Evolutionary conservation across 92 coral and sea anemone species (phyloP), one percentile per base, ranked within the genome.

Genomic region (Epizoanthus fatuus): DNA sequence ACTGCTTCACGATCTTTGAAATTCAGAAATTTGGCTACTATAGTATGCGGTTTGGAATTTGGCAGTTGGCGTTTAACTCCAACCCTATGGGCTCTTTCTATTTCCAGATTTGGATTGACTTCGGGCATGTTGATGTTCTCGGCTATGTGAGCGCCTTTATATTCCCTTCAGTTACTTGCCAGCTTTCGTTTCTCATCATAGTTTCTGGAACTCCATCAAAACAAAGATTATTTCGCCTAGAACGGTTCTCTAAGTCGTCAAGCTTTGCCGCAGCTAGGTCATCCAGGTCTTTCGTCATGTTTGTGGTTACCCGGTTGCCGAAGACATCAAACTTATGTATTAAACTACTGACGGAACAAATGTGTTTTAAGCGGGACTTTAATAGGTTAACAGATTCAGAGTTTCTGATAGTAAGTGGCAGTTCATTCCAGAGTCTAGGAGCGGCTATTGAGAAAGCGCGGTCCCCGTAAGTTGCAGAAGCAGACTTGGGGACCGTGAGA

Each of bases 211-310:
- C 52, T 3, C 92, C 88, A 3, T 88, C 84, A 4, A 81, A 85
- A 77, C 89, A 89, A 2, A 89, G 38, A 68, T 89, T 89, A 63
- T 89, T 84, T n/a, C 93, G 49, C 40, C 86, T 47, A 7, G 80
- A 87, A 12, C 81, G 71, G 69, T 89, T 85, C 32, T 84, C 89
- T 17, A 79, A 86, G 42, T 84, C 86, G 20, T 84, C 86, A 11
- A 49, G 52, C 25, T 89, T 86, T 63, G 40, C n/a, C n/a, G n/a
- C 63, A 65, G 14, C 39, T 25, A 86, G 52, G 12, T 54, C 63
- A 3, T 67, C 60, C 11, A 85, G 25, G 35, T 85, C 44, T 16
- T 25, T 2, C 1, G 1, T 8, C 14, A 7, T 52, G 56, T 52
- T 13, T 0, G 56, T 29, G 35, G 35, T 29, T 29, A 29, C 35